Percentiles rank a stretch among this genome's conserved stretches.
Evolutionary conservation across 2,113 vertebrate species (phyloP).

Genomic region (Parus major): DNA sequence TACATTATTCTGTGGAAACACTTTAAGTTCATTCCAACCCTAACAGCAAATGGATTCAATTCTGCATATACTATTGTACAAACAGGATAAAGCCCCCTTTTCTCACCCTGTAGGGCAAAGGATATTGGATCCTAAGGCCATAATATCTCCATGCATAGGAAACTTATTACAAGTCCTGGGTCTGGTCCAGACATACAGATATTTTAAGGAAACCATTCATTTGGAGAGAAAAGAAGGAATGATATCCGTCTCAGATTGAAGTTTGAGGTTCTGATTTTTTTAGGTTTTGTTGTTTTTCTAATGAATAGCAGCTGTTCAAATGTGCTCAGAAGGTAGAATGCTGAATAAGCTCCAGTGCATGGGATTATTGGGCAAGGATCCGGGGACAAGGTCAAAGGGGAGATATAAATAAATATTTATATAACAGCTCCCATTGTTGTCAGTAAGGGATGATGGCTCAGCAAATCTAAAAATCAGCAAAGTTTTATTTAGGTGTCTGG

Average conservation of each 20-base stretch:
- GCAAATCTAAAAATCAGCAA: conserved; percentile 16
- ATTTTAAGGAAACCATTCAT: conserved; percentile 65
- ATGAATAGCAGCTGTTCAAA: conserved; percentile 50
- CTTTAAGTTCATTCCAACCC: background rate
- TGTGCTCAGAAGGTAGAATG: background rate
- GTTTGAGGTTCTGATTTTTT: background rate
- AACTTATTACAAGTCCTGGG: conserved; percentile 24
- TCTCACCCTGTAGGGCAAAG: conserved; percentile 60
- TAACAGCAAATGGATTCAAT: conserved; percentile 9
- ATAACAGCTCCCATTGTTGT: background rate
- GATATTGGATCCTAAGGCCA: conserved; percentile 42
- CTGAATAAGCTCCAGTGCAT: conserved; percentile 19
- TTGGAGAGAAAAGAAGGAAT: conserved; percentile 52
- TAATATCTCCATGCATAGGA: conserved; percentile 27
- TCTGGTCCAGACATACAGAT: conserved; percentile 13
- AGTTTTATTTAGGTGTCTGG: background rate
- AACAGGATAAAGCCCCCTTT: conserved; percentile 48
- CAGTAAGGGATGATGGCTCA: background rate
- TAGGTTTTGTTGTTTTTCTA: conserved; percentile 16
- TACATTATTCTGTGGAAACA: background rate
- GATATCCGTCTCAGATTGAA: conserved; percentile 20
- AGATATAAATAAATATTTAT: conserved; percentile 48
- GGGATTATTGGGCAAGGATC: background rate
- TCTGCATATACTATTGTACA: background rate
- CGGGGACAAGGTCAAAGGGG: background rate